Base-by-base conservation (phyloP, 1,140 invertebrate species). In the Cydia pomonella region DNA sequence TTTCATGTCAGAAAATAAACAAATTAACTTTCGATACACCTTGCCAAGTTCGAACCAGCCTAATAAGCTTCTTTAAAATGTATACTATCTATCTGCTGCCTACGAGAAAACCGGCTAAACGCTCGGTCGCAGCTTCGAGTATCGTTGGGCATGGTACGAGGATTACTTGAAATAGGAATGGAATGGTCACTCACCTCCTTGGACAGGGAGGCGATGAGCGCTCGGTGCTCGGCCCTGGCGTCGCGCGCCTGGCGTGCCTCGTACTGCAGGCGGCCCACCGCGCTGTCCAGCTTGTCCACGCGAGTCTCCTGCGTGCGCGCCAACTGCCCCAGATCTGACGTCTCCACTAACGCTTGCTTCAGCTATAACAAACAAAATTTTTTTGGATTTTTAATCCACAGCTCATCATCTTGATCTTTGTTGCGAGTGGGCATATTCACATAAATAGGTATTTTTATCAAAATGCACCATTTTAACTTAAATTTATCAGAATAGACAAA, bases 221-320 rank as follows among this genome's bases (percentile, higher is more conserved):
- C 71, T n/a, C 87, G 79, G 13, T 88, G 74, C 73, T 89, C 85
- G 23, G 88, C 85, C 1, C 87, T 38, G 72, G 77, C 79, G 69
- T 62, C 72, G 44, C 87, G 82, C 77, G 86, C 81, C 76, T 88
- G 85, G 63, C 88, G 88, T 0, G 76, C 77, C 38, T 92, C 90
- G 72, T 89, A 87, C 74, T 88, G 90, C 5, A 91, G 79, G 0
- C 86, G 78, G 16, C 83, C 82, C 0, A 87, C 85, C 44, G 87
- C 87, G 73, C 78, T 83, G 75, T 92, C 89, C 75, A 91, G 27
- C 73, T 92, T 92, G 75, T 92, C 90, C 29, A 91, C 79, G 10
- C 90, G 77, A 0, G 86, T 78, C 73, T 92, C 89, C 29, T 91
- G 90, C 2, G 86, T 90, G 23, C 85, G 84, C 6, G 86, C 80